These are phyloP conservation scores for Calameuta pallipes DNA, from an alignment of 2,888 invertebrate species.

Conservation along the genomic window DNA sequence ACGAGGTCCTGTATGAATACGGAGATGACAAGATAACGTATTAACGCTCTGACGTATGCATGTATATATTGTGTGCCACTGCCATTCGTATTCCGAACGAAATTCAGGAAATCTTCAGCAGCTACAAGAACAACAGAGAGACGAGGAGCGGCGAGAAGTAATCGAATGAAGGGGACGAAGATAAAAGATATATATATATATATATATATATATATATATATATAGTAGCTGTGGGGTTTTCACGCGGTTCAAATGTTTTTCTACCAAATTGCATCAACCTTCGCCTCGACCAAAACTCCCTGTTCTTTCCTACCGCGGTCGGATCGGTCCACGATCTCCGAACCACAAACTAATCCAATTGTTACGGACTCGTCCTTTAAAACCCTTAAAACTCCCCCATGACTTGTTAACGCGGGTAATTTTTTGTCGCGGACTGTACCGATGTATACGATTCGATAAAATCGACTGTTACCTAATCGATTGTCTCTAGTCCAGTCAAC, in stretches of 20 bases:
- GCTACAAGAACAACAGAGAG: background rate
- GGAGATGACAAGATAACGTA: slow-evolving; percentile 34
- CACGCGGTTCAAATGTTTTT: slow-evolving; percentile 32
- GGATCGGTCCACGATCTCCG: background rate
- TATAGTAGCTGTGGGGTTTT: slow-evolving; percentile 15
- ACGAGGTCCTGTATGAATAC: slow-evolving; percentile 28
- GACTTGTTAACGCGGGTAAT: slow-evolving; percentile 30
- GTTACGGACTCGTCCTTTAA: background rate
- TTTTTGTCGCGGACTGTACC: slow-evolving; percentile 22
- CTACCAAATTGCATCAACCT: slow-evolving; percentile 34
- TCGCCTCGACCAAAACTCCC: background rate
- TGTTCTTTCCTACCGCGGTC: background rate
- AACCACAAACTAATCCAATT: background rate
- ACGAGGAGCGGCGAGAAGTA: no score
- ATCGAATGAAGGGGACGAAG: background rate
- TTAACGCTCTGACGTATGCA: slow-evolving; percentile 30
- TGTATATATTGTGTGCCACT: slow-evolving; percentile 24
- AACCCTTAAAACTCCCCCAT: background rate
- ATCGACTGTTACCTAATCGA: background rate
- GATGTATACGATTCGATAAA: background rate
- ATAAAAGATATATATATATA: background rate
- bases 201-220: no score
- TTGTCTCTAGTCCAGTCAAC: background rate
- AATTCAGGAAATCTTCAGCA: background rate
- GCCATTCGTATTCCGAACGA: background rate